A percentile compares a stretch with the other conserved stretches of the same genome.
Evolutionary conservation across 2,113 vertebrate species (phyloP).

Genomic region (Oxyura jamaicensis): DNA sequence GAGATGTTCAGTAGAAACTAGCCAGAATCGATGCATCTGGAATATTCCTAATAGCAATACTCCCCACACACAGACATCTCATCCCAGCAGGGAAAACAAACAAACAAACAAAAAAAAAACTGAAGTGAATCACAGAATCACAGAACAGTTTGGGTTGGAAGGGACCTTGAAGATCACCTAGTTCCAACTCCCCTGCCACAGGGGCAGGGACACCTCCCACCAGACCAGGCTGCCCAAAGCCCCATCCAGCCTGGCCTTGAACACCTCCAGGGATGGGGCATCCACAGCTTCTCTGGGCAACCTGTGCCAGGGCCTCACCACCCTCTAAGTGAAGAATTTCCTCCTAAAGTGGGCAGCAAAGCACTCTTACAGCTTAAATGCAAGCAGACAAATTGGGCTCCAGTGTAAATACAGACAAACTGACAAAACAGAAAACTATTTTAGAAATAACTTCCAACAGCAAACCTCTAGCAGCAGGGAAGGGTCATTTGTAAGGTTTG

Average conservation of each 20-base stretch:
- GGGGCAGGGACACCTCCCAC: too few relatives aligned
- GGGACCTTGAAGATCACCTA: too few relatives aligned
- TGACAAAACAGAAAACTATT: background rate
- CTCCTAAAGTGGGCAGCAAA: background rate
- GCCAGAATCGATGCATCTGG: background rate
- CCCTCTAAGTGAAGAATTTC: too few relatives aligned
- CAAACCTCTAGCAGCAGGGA: background rate
- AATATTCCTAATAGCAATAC: background rate
- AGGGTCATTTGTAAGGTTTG: background rate
- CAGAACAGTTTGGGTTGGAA: too few relatives aligned
- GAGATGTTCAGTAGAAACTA: background rate
- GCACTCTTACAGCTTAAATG: background rate
- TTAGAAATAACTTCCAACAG: background rate
- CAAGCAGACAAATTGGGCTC: background rate
- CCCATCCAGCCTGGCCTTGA: too few relatives aligned
- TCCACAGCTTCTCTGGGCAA: too few relatives aligned
- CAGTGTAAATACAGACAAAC: background rate
- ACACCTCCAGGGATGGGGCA: too few relatives aligned
- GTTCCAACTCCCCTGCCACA: too few relatives aligned
- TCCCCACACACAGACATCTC: rapidly evolving
- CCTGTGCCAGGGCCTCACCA: too few relatives aligned
- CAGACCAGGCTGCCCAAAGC: too few relatives aligned
- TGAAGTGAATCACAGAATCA: too few relatives aligned
- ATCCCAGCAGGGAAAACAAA: background rate
- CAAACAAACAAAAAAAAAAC: background rate